Evolutionary conservation across 2,888 invertebrate species (phyloP).

Genomic region (Deilephila porcellus): DNA sequence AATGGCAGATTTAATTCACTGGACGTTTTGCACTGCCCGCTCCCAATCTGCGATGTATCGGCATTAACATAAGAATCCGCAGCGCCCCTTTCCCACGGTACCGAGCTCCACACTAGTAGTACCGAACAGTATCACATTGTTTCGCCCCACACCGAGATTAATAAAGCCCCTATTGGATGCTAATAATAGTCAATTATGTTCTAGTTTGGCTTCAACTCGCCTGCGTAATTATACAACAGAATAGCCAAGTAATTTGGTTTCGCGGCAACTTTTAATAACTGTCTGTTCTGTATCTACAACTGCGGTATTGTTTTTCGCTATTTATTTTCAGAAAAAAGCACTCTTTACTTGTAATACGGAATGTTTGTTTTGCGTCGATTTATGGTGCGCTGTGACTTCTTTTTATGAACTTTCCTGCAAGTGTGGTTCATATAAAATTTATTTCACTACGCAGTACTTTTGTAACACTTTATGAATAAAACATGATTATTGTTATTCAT

Average conservation of each 20-base stretch:
- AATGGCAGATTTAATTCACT: conserved; percentile 51
- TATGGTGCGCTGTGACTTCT: background rate
- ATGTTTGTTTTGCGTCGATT: background rate
- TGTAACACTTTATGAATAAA: background rate
- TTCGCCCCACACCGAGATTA: conserved; percentile 47
- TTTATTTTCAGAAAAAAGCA: background rate
- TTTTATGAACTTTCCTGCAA: background rate
- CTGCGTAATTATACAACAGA: conserved; percentile 40
- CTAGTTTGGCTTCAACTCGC: conserved; percentile 37
- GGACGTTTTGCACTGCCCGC: conserved; percentile 60
- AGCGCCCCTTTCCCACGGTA: conserved; percentile 70
- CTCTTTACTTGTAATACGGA: background rate
- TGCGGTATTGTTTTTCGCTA: background rate
- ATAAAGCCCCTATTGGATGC: conserved; percentile 40
- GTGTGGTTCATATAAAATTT: background rate
- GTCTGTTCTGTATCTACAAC: background rate
- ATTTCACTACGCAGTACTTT: background rate
- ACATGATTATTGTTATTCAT: too few species aligned
- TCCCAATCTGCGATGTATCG: conserved; percentile 70
- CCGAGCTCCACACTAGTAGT: conserved; percentile 2
- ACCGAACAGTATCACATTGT: conserved; percentile 45
- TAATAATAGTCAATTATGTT: conserved; percentile 53
- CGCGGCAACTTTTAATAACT: background rate
- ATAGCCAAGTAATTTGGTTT: conserved; percentile 35
- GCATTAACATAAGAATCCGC: conserved; percentile 75